These are phyloP conservation scores for Sminthurinus aureus DNA, from an alignment of 2,888 invertebrate genomes.

Conservation along the genomic window DNA sequence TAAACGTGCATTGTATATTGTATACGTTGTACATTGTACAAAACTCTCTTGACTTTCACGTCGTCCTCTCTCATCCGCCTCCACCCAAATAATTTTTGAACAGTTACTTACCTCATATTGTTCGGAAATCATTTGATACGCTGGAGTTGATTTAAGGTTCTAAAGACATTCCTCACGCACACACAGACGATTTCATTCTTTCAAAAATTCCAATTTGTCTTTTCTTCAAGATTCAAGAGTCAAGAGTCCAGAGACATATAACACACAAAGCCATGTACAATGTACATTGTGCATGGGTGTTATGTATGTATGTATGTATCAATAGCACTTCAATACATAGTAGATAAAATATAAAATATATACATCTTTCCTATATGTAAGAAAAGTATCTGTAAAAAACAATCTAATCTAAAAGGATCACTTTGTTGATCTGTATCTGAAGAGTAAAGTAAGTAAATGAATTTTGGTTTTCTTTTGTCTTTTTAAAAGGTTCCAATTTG, in stretches of 20 bases:
- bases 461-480: not conserved
- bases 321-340: too few relatives aligned
- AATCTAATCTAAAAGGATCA: not conserved
- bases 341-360: too few relatives aligned
- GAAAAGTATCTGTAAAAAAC: not conserved
- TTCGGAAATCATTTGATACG: conserved; percentile 9
- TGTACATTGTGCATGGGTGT: too few relatives aligned
- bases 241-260: too few relatives aligned
- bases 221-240: too few relatives aligned
- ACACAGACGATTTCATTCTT: not conserved
- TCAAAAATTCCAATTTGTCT: not conserved
- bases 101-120: conserved; percentile 34
- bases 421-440: not conserved
- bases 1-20: too few relatives aligned
- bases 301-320: too few relatives aligned
- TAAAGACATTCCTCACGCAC: not conserved
- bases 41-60: not conserved
- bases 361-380: not conserved
- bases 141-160: conserved; percentile 11
- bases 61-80: not conserved
- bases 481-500: not conserved
- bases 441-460: not conserved
- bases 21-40: not conserved
- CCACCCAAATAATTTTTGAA: conserved; percentile 20
- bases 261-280: too few relatives aligned